Evolutionary conservation across 2,113 vertebrate genomes (phyloP).

Genomic region (Melospiza georgiana): DNA sequence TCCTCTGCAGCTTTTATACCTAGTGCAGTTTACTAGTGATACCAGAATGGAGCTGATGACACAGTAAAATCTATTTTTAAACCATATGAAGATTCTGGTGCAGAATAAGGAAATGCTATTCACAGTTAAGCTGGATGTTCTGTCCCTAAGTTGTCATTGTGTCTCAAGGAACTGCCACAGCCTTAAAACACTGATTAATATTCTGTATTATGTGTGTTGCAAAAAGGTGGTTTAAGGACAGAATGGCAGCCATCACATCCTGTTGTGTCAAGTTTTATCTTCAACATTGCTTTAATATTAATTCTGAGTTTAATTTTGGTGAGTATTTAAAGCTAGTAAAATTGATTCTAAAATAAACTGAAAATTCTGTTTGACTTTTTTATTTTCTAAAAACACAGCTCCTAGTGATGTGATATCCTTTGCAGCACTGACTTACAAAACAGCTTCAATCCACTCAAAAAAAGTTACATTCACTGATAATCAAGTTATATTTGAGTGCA

Average conservation of each 20-base stretch:
- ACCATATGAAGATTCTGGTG: neutral
- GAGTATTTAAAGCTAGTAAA: neutral
- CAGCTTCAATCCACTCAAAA: neutral
- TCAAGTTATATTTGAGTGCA: neutral
- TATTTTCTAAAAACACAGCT: neutral
- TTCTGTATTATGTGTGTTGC: neutral
- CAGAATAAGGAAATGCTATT: conserved; percentile 20
- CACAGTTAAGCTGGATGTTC: conserved; percentile 15
- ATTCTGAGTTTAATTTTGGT: neutral
- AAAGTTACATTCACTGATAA: neutral
- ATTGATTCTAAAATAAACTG: neutral
- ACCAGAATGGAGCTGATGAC: conserved; percentile 37
- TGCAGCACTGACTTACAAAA: neutral
- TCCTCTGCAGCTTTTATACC: neutral
- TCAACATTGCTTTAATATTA: neutral
- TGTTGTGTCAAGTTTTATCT: conserved; percentile 3
- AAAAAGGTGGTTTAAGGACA: conserved; percentile 55
- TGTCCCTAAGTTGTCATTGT: conserved; percentile 47
- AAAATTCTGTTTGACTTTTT: neutral
- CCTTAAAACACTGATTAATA: conserved; percentile 50
- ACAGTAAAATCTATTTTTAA: conserved; percentile 60
- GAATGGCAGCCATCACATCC: neutral
- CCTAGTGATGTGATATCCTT: neutral
- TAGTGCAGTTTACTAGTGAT: neutral
- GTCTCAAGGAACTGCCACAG: conserved; percentile 28